Conservation (phyloP, 2,797 vertebrate genomes). For the Galagoides demidoff region DNA sequence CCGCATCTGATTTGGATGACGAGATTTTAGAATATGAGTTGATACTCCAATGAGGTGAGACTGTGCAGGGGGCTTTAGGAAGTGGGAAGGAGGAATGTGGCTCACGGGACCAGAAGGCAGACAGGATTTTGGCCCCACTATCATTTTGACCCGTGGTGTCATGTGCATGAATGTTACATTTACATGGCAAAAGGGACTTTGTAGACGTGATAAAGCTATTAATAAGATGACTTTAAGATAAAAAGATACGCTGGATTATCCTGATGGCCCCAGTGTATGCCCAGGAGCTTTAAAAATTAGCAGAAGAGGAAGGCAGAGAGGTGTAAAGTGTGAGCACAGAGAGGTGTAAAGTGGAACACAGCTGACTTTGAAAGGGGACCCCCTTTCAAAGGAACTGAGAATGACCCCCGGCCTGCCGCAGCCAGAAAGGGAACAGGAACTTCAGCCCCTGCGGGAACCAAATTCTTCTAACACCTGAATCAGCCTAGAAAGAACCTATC, state of each 20-base stretch:
- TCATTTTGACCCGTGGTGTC: background rate
- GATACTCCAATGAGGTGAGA: background rate
- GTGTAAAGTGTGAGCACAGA: background rate
- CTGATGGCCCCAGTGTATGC: background rate
- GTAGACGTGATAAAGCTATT: background rate
- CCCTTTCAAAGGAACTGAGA: background rate
- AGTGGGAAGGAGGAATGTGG: accelerated
- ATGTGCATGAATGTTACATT: background rate
- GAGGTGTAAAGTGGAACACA: background rate
- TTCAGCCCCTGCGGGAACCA: background rate
- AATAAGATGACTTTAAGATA: background rate
- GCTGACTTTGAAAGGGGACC: background rate
- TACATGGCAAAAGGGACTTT: background rate
- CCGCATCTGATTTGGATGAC: background rate
- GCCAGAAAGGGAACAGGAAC: background rate
- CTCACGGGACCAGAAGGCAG: no score
- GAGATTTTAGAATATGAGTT: background rate
- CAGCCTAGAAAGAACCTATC: background rate
- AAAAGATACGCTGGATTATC: background rate
- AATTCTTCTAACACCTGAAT: background rate
- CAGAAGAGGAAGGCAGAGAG: background rate
- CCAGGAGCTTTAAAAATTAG: background rate
- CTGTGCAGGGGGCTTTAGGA: background rate
- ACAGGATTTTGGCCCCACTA: background rate
- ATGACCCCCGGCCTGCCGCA: background rate